These are phyloP conservation scores for Axis porcinus DNA, from an alignment of 2,113 vertebrate genomes.

Conservation along the genomic window DNA sequence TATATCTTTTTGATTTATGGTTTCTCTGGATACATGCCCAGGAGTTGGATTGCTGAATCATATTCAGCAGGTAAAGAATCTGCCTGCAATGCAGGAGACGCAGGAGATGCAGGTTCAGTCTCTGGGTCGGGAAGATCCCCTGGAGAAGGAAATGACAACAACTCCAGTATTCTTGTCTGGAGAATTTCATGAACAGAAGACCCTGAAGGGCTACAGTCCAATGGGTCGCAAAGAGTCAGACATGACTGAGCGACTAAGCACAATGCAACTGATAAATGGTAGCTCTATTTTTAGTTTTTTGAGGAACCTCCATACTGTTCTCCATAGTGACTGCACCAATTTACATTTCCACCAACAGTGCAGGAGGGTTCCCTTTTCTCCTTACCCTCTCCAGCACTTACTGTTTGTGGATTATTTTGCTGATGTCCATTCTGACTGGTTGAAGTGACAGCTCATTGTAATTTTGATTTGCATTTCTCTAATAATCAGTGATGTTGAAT, in stretches of 20 bases:
- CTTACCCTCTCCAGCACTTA: neutral
- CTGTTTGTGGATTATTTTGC: neutral
- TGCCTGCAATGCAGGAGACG: neutral
- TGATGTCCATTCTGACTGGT: neutral
- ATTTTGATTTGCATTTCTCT: neutral
- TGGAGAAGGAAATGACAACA: neutral
- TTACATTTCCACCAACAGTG: neutral
- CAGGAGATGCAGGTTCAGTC: neutral
- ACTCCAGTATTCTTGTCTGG: neutral
- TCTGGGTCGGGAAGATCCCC: neutral
- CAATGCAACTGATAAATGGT: neutral
- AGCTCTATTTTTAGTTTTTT: neutral
- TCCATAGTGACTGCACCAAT: neutral
- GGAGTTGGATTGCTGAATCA: neutral
- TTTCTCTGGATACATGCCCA: neutral
- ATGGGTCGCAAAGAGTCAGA: neutral
- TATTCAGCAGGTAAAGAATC: neutral
- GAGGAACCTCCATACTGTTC: neutral
- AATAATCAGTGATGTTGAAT: neutral
- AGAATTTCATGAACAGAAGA: neutral
- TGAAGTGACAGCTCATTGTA: neutral
- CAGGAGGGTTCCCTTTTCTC: neutral
- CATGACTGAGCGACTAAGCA: neutral
- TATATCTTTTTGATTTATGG: neutral
- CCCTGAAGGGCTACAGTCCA: neutral